Evolutionary conservation across 2,888 invertebrate genomes (phyloP), one percentile per base, ranked within the genome.

Genomic region (Opisthograptis luteolata): DNA sequence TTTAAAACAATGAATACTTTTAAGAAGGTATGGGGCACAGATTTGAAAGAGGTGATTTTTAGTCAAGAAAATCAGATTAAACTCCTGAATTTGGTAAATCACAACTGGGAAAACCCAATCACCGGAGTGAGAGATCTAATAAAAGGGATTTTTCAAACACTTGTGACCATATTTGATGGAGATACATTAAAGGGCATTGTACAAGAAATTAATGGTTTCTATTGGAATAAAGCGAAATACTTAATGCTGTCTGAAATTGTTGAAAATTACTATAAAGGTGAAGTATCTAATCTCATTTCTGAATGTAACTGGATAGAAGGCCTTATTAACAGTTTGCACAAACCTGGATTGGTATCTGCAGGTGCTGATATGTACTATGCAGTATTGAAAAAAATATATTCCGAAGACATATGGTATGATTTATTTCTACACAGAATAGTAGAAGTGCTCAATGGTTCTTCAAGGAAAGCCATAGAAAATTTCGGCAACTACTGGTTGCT

Each of bases 71-170:
- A 87, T 44, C 80, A 87, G 60, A 68, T 80, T 5, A 81, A 73
- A 57, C 61, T 93, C 25, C 74, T 93, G 3, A 79, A 83, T 55
- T 75, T 93, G 51, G 82, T 92, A 4, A 92, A 91, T 64, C 91
- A 93, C 35, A 93, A 93, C 65, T 93, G 93, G 93, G 92, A 93
- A 64, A 93, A 92, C 62, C 91, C 92, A 13, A 82, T 93, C 6
- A 87, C 87, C 48, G 92, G 92, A 41, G 82, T 93, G 5, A 84
- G 91, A 61, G 92, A 92, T 63, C 76, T 91, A 28, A 93, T 92
- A 60, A 83, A 86, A 52, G 70, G 64, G 8, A 76, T 93, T 54
- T 92, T 93, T 63, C 76, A 67, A 79, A 90, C 66, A 55, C 74
- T 78, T 32, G 62, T 88, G 45, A 66, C 59, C 15, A 61, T 75